These are phyloP conservation scores for Ascaphus truei DNA, from an alignment of 2,113 vertebrate genomes.

Conservation along the genomic window DNA sequence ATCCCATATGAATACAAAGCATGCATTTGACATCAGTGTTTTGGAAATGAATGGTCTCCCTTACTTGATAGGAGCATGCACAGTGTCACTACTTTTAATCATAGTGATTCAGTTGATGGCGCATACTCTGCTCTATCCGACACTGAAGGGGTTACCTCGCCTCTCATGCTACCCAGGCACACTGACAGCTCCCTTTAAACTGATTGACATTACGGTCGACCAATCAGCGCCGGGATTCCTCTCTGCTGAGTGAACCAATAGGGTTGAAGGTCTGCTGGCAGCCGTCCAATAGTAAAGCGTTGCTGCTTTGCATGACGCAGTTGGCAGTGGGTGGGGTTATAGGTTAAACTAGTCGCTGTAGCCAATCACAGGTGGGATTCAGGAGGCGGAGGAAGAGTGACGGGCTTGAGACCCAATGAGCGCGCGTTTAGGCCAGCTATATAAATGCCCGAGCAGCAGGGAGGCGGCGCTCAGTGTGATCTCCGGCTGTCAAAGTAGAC, in stretches of 20 bases:
- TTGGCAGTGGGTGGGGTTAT: not conserved
- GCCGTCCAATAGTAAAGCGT: not conserved
- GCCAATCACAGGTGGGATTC: not conserved
- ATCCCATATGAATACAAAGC: too few species aligned
- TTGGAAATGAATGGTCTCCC: too few species aligned
- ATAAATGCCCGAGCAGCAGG: not conserved
- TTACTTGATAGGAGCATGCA: too few species aligned
- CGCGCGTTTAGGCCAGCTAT: rapidly evolving
- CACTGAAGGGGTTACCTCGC: too few species aligned
- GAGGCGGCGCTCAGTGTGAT: not conserved
- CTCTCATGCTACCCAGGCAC: too few species aligned
- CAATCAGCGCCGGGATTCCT: constrained; percentile 51
- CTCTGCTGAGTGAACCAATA: not conserved
- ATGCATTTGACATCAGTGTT: too few species aligned
- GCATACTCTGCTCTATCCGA: too few species aligned
- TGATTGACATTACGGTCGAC: not conserved
- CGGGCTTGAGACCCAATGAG: not conserved
- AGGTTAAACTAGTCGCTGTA: not conserved
- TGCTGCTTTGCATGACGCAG: not conserved
- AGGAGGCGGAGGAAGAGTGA: not conserved
- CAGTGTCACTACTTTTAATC: too few species aligned
- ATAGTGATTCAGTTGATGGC: too few species aligned
- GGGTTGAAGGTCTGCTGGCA: not conserved
- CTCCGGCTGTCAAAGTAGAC: not conserved
- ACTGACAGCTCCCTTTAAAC: constrained; percentile 44